Evolutionary conservation across 2,888 invertebrate genomes (phyloP), one percentile per base, ranked within the genome.

Genomic region (Hirtodrosophila cameraria): DNA sequence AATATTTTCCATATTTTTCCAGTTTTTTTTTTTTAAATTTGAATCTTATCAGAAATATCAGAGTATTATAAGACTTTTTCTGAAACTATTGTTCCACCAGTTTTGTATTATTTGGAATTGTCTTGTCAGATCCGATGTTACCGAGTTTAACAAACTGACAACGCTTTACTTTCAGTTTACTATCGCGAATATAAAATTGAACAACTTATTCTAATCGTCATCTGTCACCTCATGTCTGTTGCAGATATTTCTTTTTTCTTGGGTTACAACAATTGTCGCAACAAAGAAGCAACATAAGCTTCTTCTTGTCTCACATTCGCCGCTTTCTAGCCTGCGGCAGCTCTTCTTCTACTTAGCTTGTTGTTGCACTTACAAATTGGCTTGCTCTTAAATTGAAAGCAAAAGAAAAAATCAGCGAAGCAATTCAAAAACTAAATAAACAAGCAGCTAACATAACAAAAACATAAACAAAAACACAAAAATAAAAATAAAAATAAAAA

Each of bases 281-380:
- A 15, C 35, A 36, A 48, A 30, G 41, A 38, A 28, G 39, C 36
- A 45, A 38, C 45, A 45, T 35, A 20, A 39, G 53, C 36, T 38
- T 15, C 31, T 43, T 41, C 20, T 57, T 64, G 33, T 41, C 7
- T 13, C 30, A 16, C 35, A 38, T 6, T 42, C 16, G 23, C 50
- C 20, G 1, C 11, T 28, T 2, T 1, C 0, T 7, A 12, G 30
- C 50, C 41, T 23, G 46, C 36, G 49, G 59, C 49, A 27, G 45
- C 13, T 3, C 36, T 18, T 50, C 23, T 36, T 39, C n/a, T 49
- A 12, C 33, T 35, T 30, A 13, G 41, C 28, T 54, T 61, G 41
- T 38, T 55, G 53, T 49, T 50, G 71, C 55, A 50, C 68, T 76
- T 63, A 33, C 71, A 61, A 53, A 81, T 59, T 78, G 57, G 53